Evolutionary conservation across 2,797 vertebrate genomes (phyloP).

Genomic region (Pseudochromis fuscus): DNA sequence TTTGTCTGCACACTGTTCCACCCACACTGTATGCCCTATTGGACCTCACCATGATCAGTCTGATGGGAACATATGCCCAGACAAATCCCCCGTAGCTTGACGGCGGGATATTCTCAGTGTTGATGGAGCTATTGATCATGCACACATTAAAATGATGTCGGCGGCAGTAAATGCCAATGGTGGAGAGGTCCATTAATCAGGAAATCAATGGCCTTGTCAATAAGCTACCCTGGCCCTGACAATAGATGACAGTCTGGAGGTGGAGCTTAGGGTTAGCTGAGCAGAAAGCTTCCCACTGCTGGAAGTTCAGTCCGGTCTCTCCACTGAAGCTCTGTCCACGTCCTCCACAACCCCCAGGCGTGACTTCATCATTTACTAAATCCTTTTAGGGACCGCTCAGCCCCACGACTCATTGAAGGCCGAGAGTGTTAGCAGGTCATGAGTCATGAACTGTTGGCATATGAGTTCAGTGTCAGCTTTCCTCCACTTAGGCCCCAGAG

Average conservation of each 20-base stretch:
- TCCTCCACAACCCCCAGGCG: conserved; percentile 42
- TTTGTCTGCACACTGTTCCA: conserved; percentile 16
- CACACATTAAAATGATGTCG: conserved; percentile 94
- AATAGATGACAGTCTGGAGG: conserved; percentile 80
- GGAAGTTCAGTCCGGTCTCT: conserved; percentile 38
- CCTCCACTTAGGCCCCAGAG: conserved; percentile 34
- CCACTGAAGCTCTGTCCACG: conserved; percentile 25
- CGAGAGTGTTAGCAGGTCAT: conserved; percentile 51
- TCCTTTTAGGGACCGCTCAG: conserved; percentile 67
- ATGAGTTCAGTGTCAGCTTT: conserved; percentile 60
- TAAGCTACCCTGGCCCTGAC: conserved; percentile 82
- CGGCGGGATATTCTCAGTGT: conserved; percentile 86
- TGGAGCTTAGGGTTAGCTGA: conserved; percentile 61
- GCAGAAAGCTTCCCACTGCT: conserved; percentile 63
- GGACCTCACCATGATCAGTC: conserved; percentile 54
- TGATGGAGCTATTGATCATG: conserved; percentile 92
- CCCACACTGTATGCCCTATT: conserved; percentile 47
- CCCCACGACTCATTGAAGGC: conserved; percentile 42
- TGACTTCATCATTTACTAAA: conserved; percentile 70
- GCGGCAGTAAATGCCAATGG: conserved; percentile 87
- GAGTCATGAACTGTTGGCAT: conserved; percentile 58
- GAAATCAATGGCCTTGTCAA: conserved; percentile 89
- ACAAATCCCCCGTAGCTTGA: conserved; percentile 78
- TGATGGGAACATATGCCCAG: conserved; percentile 57
- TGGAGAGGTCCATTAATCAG: conserved; percentile 92